Evolutionary conservation across 2,888 invertebrate species (phyloP), one percentile per base, ranked within the genome.

Genomic region (Rhabditoides inermis): DNA sequence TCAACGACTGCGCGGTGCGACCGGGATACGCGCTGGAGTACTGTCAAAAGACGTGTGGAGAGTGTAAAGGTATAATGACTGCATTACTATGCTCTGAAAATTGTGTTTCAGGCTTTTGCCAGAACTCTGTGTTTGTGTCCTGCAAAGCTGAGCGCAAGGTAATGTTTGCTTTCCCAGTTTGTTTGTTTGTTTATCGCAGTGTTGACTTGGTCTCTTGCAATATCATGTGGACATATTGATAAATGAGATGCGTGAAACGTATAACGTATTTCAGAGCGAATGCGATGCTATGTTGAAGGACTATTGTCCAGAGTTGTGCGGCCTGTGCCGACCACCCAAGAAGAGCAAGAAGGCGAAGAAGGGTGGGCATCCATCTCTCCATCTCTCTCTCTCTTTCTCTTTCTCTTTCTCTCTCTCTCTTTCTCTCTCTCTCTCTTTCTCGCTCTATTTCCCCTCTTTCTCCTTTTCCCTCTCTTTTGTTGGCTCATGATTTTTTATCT

Each of bases 1-100:
- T 52, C 30, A 63, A 65, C 44, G 68, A 68, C 41, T 68, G 68
- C 39, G 44, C 52, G 15, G 57, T 62, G n/a, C 51, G 68, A 26
- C 68, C 68, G 0, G 63, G 63, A 18, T 68, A 68, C 35, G 59
- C 65, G 1, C 48, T 65, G 49, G 59, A 63, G 36, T 68, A 59
- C 47, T 68, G 68, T 51, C 55, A 49, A 25, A 65, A 63, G 50
- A 68, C 66, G 2, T 68, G 68, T 47, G 62, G 63, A 23, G 46
- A 54, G 3, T 68, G 68, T 53, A 47, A 49, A 30, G 60, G 64
- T 64, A n/a, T 40, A 49, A 35, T 22, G 7, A 6, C 27, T 39
- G 20, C 10, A 10, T 20, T 39, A n/a, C n/a, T n/a, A n/a, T n/a
- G n/a, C n/a, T 4, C 15, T 5, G 20, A 18, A 37, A 35, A 32